phyloP scores from a whole-genome alignment of 2,113 vertebrate species.

The Leptobrachium ailaonicum region DNA sequence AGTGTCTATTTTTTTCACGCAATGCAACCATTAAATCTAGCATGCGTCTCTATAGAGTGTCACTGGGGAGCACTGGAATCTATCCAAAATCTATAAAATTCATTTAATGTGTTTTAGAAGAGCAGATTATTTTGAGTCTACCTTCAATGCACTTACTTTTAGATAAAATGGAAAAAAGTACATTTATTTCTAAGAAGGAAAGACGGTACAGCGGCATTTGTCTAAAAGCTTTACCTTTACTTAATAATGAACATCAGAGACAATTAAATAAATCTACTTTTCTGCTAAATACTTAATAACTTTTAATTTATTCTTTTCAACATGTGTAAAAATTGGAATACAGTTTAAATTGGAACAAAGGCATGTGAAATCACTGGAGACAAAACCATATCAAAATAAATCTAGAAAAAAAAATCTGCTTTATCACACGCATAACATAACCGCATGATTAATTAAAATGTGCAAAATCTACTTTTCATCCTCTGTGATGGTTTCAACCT shows the following conservation, averaged over 20 bases:
- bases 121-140: constrained; percentile 42
- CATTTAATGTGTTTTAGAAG: constrained; percentile 39
- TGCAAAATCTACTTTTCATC: no score
- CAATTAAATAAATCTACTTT: not conserved
- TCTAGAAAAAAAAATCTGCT: no score
- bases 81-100: constrained; percentile 48
- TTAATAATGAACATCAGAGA: not conserved
- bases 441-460: no score
- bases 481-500: no score
- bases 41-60: constrained; percentile 35
- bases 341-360: no score
- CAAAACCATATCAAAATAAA: no score
- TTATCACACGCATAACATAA: no score
- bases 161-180: constrained; percentile 11
- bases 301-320: no score
- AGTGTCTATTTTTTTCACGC: constrained; percentile 32
- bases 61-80: constrained; percentile 43
- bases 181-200: not conserved
- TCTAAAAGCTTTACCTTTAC: not conserved
- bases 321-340: no score
- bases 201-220: constrained; percentile 17
- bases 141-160: constrained; percentile 36
- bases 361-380: no score
- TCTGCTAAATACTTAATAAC: no score
- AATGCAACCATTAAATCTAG: constrained; percentile 38